A percentile compares a stretch with the other conserved stretches of the same genome.
phyloP scores from a whole-genome alignment of 1,140 invertebrate species.

The Chironomus striatipennis region DNA sequence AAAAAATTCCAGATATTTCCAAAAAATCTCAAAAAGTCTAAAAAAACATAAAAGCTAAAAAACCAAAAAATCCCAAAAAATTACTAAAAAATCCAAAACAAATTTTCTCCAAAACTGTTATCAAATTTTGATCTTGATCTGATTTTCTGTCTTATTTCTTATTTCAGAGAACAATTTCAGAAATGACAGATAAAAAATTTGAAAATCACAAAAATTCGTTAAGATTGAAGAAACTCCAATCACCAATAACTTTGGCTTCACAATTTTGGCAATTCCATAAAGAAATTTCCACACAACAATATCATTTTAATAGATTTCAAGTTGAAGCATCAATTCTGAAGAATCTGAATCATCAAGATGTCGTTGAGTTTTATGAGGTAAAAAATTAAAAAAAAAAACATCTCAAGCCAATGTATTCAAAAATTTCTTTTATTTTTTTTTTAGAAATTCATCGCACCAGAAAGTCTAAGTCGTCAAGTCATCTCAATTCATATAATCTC shows the following conservation, averaged over 20 bases:
- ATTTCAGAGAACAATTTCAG: slow-evolving; percentile 43
- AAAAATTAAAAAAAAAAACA: background rate
- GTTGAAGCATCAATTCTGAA: slow-evolving; percentile 4
- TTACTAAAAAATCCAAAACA: no score
- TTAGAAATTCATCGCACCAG: background rate
- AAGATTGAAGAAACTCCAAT: background rate
- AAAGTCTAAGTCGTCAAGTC: background rate
- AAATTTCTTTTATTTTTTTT: background rate
- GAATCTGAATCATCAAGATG: background rate
- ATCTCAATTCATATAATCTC: slow-evolving; percentile 3
- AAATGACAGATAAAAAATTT: background rate
- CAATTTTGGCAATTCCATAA: slow-evolving; percentile 20
- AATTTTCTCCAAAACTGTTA: no score
- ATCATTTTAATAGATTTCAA: background rate
- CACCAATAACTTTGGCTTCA: background rate
- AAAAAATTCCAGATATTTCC: no score
- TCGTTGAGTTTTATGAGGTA: slow-evolving; percentile 18
- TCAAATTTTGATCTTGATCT: no score
- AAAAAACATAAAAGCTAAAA: no score
- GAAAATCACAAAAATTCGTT: background rate
- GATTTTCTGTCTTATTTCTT: no score
- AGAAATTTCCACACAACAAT: background rate
- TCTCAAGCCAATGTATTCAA: background rate
- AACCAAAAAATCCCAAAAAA: no score
- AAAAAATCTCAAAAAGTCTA: no score